Conservation (phyloP, 2,797 vertebrate species). For the Acanthornis magna region DNA sequence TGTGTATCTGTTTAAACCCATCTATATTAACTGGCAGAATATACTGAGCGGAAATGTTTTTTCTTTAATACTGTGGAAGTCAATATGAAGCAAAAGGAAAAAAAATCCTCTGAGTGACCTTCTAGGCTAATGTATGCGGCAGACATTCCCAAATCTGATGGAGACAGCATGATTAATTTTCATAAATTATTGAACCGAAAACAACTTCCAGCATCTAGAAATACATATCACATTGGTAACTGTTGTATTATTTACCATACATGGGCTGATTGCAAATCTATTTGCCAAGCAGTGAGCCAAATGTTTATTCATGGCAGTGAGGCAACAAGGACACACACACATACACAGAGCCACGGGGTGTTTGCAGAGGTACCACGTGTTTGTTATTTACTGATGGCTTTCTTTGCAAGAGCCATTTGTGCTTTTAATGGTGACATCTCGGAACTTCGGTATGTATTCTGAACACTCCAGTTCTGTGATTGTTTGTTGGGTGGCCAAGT, state of each 20-base stretch:
- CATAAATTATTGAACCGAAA: slow-evolving; percentile 60
- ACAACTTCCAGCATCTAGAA: slow-evolving; percentile 1
- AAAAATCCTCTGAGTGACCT: neutral
- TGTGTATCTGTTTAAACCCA: neutral
- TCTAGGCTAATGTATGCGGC: neutral
- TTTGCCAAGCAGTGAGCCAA: neutral
- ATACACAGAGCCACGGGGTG: neutral
- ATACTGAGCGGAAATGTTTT: neutral
- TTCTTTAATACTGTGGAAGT: neutral
- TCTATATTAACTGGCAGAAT: neutral
- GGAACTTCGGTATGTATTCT: neutral
- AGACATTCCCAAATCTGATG: slow-evolving; percentile 4
- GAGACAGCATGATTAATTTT: slow-evolving; percentile 46
- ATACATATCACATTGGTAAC: neutral
- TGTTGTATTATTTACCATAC: slow-evolving; percentile 36
- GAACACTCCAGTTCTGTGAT: neutral
- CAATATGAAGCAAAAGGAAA: neutral
- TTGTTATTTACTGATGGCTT: neutral
- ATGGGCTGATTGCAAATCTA: neutral
- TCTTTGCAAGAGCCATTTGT: neutral
- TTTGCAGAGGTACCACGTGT: neutral
- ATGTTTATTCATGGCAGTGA: neutral
- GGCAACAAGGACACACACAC: neutral
- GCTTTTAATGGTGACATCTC: neutral
- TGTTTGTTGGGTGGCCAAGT: neutral